Evolutionary conservation across 2,888 invertebrate genomes (phyloP).

Genomic region (Colletes collaris): DNA sequence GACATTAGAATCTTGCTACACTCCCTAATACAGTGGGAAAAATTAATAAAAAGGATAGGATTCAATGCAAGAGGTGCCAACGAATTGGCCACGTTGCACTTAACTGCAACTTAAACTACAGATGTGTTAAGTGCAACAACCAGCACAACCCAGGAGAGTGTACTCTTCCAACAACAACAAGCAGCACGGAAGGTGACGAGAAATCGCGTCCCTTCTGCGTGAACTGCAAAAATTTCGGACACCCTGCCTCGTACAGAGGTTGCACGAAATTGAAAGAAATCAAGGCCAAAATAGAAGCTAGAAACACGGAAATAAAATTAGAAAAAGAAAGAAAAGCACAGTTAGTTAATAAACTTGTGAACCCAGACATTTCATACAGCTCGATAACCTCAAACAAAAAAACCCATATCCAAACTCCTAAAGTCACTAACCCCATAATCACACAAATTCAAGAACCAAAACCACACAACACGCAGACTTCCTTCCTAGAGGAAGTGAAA

Average conservation of each 20-base stretch:
- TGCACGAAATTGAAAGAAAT: slow-evolving; percentile 1
- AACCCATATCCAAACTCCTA: neutral
- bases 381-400: neutral
- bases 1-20: slow-evolving; percentile 43
- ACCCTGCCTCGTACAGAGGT: neutral
- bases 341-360: neutral
- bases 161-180: neutral
- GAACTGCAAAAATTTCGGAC: neutral
- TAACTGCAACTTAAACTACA: slow-evolving; percentile 50
- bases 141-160: slow-evolving; percentile 47
- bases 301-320: neutral
- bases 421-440: neutral
- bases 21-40: slow-evolving; percentile 49
- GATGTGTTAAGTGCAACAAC: slow-evolving; percentile 51
- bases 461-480: neutral
- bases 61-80: slow-evolving; percentile 62
- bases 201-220: neutral
- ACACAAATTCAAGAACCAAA: neutral
- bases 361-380: neutral
- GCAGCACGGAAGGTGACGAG: neutral
- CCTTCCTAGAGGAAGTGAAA: neutral
- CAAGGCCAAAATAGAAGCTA: neutral
- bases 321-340: neutral
- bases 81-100: slow-evolving; percentile 45
- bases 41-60: slow-evolving; percentile 33